Evolutionary conservation across 2,797 vertebrate species (phyloP), one percentile per base, ranked within the genome.

Genomic region (Gallinago stenura): DNA sequence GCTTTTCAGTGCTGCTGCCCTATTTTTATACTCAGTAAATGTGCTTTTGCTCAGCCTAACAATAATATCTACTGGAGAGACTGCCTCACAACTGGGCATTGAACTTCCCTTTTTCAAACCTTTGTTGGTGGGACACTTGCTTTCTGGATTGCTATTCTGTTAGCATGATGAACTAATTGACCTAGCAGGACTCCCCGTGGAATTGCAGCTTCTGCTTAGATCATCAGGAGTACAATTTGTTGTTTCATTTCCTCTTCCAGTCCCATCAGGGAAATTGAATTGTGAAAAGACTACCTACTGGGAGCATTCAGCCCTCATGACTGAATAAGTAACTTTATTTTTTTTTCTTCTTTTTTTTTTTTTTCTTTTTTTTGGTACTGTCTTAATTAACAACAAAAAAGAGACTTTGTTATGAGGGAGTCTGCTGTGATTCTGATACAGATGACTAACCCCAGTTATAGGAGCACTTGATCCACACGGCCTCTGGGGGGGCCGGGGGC

Each of bases 321-420:
- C 95, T 95, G 97, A 98, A 95, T 97, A 96, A 96, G 96, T 97
- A 96, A 97, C 97, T 98, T 97, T 97, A 94, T 95, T 95, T 97
- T 61, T 58, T 60, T 95, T 97, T 61, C 35, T 60, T 33, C 6
- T 37, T 31, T 12, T 96, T 92, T 90, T 89, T 43, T 30, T 17
- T 51, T 17, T 51, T 53, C 18, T 30, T 30, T 26, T 37, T 96
- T 92, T 91, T 88, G 96, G 93, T 97, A 91, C 92, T 97, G 87
- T 98, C 98, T 98, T 98, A 97, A 98, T 98, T 98, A 98, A 97
- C 95, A 95, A 96, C 94, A 46, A 97, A 97, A 95, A 93, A 81
- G 97, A 87, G 95, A 95, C 96, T 97, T 98, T 96, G 94, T 97
- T 97, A 89, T 64, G 93, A 96, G 94, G 92, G 87, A 90, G 87